A percentile compares a stretch with the other conserved stretches of the same genome.
Conservation (phyloP, 1,140 invertebrate genomes). For the Saxidomus purpurata region DNA sequence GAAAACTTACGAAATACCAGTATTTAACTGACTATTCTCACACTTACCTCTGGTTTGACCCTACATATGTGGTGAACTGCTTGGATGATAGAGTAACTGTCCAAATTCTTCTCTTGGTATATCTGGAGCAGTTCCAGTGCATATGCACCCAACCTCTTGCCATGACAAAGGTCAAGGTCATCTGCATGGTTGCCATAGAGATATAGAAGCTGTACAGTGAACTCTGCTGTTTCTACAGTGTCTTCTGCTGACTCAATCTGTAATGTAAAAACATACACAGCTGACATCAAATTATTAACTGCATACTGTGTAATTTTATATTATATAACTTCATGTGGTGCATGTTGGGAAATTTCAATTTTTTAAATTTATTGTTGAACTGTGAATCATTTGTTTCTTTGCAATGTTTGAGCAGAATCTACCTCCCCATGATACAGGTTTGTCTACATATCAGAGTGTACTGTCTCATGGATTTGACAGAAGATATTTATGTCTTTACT, state of each 20-base stretch:
- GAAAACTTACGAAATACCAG: too few relatives aligned
- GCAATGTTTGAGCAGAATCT: too few relatives aligned
- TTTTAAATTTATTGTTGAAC: too few relatives aligned
- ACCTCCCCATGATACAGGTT: too few relatives aligned
- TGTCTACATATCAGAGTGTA: too few relatives aligned
- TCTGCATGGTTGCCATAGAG: conserved; percentile 33
- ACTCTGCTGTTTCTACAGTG: background rate
- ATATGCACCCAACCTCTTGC: background rate
- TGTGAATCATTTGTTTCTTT: too few relatives aligned
- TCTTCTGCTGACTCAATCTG: conserved; percentile 34
- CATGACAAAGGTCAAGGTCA: conserved; percentile 41
- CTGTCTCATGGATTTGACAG: too few relatives aligned
- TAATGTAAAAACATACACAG: too few relatives aligned
- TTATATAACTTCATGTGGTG: too few relatives aligned
- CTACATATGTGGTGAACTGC: background rate
- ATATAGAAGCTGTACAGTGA: conserved; percentile 25
- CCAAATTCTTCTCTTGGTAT: conserved; percentile 3
- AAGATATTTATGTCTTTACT: too few relatives aligned
- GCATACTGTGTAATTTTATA: background rate
- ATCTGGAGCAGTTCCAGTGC: conserved; percentile 7
- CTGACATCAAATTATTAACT: background rate
- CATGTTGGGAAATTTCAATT: too few relatives aligned
- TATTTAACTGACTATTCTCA: background rate
- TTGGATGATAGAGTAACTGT: background rate
- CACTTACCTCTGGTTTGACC: background rate